Evolutionary conservation across 2,888 invertebrate genomes (phyloP).

Genomic region (Pecten maximus): DNA sequence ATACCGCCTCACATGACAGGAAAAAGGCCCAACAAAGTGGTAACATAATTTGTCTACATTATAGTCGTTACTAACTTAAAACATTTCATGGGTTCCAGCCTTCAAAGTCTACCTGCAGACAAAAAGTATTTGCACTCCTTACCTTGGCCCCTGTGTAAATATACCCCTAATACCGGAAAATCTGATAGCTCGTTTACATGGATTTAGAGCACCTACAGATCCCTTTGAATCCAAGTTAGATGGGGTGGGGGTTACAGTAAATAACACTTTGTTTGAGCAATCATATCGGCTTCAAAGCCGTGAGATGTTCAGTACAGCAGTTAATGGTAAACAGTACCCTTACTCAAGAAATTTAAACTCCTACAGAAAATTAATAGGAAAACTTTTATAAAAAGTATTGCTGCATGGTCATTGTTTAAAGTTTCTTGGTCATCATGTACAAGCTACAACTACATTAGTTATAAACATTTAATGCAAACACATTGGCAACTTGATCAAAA

Average conservation of each 20-base stretch:
- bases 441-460: too few relatives aligned
- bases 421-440: not conserved
- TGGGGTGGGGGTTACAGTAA: conserved; percentile 1
- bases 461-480: too few relatives aligned
- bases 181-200: conserved; percentile 32
- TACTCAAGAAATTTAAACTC: not conserved
- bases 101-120: conserved; percentile 18
- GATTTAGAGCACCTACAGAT: conserved; percentile 30
- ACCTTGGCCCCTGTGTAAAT: not conserved
- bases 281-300: conserved; percentile 24
- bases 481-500: too few relatives aligned
- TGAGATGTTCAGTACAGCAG: not conserved
- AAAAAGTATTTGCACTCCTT: conserved; percentile 18
- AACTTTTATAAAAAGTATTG: not conserved
- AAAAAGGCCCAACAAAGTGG: not conserved
- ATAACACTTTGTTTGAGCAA: conserved; percentile 33
- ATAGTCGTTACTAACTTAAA: not conserved
- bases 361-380: not conserved
- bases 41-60: conserved; percentile 9
- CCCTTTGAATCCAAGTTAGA: conserved; percentile 26
- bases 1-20: not conserved
- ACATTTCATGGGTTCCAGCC: conserved; percentile 2
- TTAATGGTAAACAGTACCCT: not conserved
- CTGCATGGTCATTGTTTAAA: not conserved
- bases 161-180: conserved; percentile 17